Base-by-base conservation (phyloP, 2,888 invertebrate species). In the Spicauda simplicius region DNA sequence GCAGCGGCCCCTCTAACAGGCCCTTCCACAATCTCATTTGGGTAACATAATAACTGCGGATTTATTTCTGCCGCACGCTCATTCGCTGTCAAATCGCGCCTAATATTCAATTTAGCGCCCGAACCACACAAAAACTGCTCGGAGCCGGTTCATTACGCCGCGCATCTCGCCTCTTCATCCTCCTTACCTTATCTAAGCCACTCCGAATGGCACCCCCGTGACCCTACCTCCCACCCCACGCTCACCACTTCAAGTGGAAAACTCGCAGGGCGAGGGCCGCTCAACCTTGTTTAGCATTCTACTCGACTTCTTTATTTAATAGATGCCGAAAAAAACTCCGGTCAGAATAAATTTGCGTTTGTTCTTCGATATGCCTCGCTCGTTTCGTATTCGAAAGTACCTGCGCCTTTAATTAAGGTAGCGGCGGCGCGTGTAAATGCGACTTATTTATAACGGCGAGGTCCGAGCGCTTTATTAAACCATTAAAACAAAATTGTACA, bases 231-330 rank as follows among this genome's bases (percentile, higher is more conserved):
- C 76, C 74, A 75, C 80, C 83, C 80, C 76, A 75, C 80, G 82
- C 86, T 83, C 86, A 86, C 90, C 88, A 86, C 87, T 89, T 90
- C 87, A 85, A 92, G 91, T 92, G 90, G 91, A 91, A 91, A 91
- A 91, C 91, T 90, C 91, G 82, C 84, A 89, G 89, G 88, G 90
- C 87, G 90, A 89, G 90, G 88, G 91, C 88, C 88, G 89, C 91
- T 90, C 90, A 88, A 89, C 91, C 91, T 93, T 92, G 90, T 90
- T 93, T 92, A 91, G 90, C 92, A 92, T 92, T 92, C 92, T 90
- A 87, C 88, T 85, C 91, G 87, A 88, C 88, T 90, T 91, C 91
- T 91, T 92, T 92, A 91, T 91, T 92, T 92, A 92, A 92, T 91
- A 90, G 91, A 90, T 91, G 88, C 90, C 87, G 86, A 88, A 90